Percentiles rank a stretch among this genome's conserved stretches.
phyloP scores from a whole-genome alignment of 2,797 vertebrate species.

The Odontamblyopus lacepedii region DNA sequence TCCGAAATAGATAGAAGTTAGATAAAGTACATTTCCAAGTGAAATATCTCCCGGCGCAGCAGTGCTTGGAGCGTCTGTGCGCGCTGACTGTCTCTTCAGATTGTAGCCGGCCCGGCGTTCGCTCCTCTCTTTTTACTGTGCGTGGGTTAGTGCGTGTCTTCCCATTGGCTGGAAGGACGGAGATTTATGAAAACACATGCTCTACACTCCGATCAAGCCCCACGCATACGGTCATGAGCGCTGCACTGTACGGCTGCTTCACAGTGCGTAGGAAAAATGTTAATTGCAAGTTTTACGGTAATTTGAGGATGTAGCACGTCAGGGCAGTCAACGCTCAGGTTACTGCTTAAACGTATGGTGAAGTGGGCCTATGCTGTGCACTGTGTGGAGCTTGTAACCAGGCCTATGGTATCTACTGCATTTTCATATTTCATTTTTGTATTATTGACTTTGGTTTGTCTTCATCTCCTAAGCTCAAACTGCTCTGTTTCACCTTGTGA shows the following conservation, averaged over 20 bases:
- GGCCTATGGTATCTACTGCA: not conserved
- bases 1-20: slow-evolving; percentile 18
- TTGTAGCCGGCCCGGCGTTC: slow-evolving; percentile 26
- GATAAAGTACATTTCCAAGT: slow-evolving; percentile 26
- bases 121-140: slow-evolving; percentile 50
- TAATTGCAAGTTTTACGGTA: slow-evolving; percentile 23
- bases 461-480: too few relatives aligned
- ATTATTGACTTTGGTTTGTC: not conserved
- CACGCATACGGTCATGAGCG: slow-evolving; percentile 24
- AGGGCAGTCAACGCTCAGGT: not conserved
- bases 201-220: slow-evolving; percentile 20
- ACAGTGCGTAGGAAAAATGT: slow-evolving; percentile 40
- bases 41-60: slow-evolving; percentile 9
- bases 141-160: slow-evolving; percentile 49
- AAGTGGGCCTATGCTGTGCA: not conserved
- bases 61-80: not conserved
- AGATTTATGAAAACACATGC: slow-evolving; percentile 42
- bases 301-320: slow-evolving; percentile 8
- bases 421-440: not conserved
- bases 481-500: too few relatives aligned
- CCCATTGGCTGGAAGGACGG: slow-evolving; percentile 61
- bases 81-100: slow-evolving; percentile 20
- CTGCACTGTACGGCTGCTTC: slow-evolving; percentile 49
- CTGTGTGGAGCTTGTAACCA: not conserved
- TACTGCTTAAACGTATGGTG: not conserved